Conservation (phyloP, 2,797 vertebrate genomes). For the Oreochromis mossambicus region DNA sequence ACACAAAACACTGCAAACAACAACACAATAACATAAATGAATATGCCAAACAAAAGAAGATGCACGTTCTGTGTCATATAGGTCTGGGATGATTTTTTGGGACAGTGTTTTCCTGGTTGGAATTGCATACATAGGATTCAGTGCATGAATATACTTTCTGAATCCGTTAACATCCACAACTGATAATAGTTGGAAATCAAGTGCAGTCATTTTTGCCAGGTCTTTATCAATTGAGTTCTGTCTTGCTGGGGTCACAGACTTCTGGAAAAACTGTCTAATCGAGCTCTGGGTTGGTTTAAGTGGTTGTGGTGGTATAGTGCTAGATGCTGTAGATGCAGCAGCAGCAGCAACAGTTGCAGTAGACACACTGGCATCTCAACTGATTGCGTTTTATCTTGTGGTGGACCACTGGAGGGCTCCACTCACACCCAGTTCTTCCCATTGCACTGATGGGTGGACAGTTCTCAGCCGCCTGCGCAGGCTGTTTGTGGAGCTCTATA, state of each 20-base stretch:
- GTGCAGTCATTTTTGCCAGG: fast-evolving
- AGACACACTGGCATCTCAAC: not conserved
- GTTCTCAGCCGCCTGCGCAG: not conserved
- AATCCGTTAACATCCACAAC: not conserved
- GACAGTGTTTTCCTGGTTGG: fast-evolving
- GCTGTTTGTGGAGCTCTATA: not conserved
- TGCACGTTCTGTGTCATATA: not conserved
- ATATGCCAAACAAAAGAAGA: not conserved
- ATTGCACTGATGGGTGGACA: not conserved
- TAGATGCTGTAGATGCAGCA: not conserved
- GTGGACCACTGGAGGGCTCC: not conserved
- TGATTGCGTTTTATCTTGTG: not conserved
- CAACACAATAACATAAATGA: not conserved
- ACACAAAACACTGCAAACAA: not conserved
- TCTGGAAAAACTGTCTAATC: not conserved
- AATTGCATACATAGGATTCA: not conserved
- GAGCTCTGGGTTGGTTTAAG: not conserved
- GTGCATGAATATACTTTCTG: not conserved
- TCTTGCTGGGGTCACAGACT: not conserved
- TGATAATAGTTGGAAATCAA: not conserved
- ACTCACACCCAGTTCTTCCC: not conserved
- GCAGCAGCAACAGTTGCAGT: not conserved
- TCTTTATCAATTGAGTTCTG: fast-evolving
- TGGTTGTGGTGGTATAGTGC: not conserved
- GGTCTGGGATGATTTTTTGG: not conserved